These are phyloP conservation scores for Melanotaenia pygmaea DNA, from an alignment of 2,797 vertebrate genomes.

Conservation along the genomic window DNA sequence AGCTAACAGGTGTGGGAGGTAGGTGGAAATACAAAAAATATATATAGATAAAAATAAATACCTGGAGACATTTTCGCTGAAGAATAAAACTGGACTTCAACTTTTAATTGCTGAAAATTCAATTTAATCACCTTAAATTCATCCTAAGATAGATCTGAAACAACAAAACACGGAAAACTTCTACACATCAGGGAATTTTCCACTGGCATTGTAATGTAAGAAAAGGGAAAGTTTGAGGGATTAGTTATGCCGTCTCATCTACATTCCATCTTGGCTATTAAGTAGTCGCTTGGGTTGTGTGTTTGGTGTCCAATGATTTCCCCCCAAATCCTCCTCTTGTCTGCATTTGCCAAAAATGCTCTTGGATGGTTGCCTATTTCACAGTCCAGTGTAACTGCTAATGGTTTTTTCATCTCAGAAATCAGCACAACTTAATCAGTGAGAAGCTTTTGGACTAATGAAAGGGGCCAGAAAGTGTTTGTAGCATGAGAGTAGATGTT, in stretches of 20 bases:
- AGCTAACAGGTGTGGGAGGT: constrained; percentile 7
- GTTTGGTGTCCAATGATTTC: constrained; percentile 67
- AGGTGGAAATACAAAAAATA: background rate
- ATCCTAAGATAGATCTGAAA: background rate
- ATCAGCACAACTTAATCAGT: constrained; percentile 76
- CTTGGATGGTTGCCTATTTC: constrained; percentile 74
- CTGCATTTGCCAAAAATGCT: constrained; percentile 64
- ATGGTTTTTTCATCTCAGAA: constrained; percentile 77
- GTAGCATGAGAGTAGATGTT: constrained; percentile 40
- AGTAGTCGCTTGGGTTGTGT: constrained; percentile 49
- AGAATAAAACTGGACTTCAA: too few species aligned
- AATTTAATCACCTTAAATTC: background rate
- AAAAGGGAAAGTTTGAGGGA: constrained; percentile 10
- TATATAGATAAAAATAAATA: too few species aligned
- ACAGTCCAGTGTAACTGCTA: constrained; percentile 78
- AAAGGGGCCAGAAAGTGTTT: constrained; percentile 39
- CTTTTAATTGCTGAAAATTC: too few species aligned
- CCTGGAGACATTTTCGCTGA: too few species aligned
- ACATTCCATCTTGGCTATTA: constrained; percentile 43
- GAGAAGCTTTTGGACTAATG: constrained; percentile 49
- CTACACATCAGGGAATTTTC: background rate
- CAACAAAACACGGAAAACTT: background rate
- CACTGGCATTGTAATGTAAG: background rate
- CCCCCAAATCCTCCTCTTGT: constrained; percentile 55
- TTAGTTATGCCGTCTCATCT: constrained; percentile 42